phyloP scores from a whole-genome alignment of 2,888 invertebrate genomes.

The Drosophila paramelanica region DNA sequence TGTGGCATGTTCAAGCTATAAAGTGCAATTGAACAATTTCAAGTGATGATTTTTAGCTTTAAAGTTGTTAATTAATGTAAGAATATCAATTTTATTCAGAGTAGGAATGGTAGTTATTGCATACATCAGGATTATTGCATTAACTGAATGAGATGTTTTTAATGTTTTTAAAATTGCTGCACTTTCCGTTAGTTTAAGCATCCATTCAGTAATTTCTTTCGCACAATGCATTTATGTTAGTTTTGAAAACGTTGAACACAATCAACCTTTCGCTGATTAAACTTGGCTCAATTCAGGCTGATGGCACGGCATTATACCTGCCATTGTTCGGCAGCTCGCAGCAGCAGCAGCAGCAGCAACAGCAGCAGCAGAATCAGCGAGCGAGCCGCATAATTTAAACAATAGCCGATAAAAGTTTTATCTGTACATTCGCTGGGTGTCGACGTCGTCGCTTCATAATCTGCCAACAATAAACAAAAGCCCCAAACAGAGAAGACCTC shows the following conservation, averaged over 20 bases:
- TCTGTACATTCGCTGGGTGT: slow-evolving; percentile 43
- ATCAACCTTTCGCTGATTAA: slow-evolving; percentile 46
- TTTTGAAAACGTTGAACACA: slow-evolving; percentile 19
- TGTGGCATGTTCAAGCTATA: not conserved
- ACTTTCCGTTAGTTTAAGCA: slow-evolving; percentile 2
- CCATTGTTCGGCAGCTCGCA: slow-evolving; percentile 32
- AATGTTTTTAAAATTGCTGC: not conserved
- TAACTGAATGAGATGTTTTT: not conserved
- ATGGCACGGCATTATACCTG: slow-evolving; percentile 25
- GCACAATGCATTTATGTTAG: slow-evolving; percentile 3
- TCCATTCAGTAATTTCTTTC: slow-evolving; percentile 14
- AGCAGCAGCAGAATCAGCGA: slow-evolving; percentile 6
- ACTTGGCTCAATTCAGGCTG: slow-evolving; percentile 35
- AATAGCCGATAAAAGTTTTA: slow-evolving; percentile 65
- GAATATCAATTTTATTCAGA: too few species aligned
- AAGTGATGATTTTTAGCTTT: too few species aligned
- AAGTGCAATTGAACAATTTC: not conserved
- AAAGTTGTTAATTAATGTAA: too few species aligned
- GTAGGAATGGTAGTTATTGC: too few species aligned
- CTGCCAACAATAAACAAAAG: slow-evolving; percentile 72
- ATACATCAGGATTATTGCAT: not conserved
- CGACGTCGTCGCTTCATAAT: slow-evolving; percentile 59
- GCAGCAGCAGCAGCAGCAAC: slow-evolving; percentile 10
- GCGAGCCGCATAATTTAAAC: slow-evolving; percentile 46
- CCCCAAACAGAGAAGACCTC: slow-evolving; percentile 27